phyloP scores from a whole-genome alignment of 2,113 vertebrate species.

The Otolemur garnettii region DNA sequence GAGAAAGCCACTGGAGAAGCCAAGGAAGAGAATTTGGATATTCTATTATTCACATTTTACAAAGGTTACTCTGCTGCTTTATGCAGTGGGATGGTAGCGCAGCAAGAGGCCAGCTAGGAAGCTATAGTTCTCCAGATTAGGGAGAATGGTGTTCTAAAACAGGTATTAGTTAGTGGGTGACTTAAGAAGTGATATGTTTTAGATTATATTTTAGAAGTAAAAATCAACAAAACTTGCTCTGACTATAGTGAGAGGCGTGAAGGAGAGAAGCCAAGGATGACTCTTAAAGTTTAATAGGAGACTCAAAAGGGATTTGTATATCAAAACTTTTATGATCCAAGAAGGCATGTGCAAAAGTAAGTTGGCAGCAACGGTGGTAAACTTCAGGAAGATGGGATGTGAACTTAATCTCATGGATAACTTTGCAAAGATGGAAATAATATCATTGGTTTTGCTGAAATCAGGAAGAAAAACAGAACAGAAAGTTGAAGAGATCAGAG shows the following conservation, averaged over 20 bases:
- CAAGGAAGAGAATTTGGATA: neutral
- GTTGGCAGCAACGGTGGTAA: neutral
- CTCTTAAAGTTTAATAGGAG: neutral
- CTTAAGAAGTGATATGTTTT: neutral
- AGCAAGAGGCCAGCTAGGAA: neutral
- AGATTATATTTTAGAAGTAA: neutral
- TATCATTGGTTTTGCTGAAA: neutral
- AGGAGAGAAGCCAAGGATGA: neutral
- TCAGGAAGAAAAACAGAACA: neutral
- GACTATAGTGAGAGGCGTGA: neutral
- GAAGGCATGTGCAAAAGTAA: neutral
- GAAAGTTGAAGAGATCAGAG: neutral
- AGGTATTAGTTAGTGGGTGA: neutral
- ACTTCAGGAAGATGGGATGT: neutral
- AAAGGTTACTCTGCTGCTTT: too few relatives aligned
- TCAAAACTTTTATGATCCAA: neutral
- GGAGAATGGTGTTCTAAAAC: neutral
- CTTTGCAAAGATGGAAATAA: neutral
- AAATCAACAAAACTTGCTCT: neutral
- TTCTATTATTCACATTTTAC: neutral
- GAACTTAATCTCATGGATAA: neutral
- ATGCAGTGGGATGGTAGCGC: accelerated
- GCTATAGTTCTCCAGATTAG: neutral
- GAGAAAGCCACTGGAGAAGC: neutral
- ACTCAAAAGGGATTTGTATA: neutral